Evolutionary conservation across 2,113 vertebrate species (phyloP).

Genomic region (Catagonus wagneri): DNA sequence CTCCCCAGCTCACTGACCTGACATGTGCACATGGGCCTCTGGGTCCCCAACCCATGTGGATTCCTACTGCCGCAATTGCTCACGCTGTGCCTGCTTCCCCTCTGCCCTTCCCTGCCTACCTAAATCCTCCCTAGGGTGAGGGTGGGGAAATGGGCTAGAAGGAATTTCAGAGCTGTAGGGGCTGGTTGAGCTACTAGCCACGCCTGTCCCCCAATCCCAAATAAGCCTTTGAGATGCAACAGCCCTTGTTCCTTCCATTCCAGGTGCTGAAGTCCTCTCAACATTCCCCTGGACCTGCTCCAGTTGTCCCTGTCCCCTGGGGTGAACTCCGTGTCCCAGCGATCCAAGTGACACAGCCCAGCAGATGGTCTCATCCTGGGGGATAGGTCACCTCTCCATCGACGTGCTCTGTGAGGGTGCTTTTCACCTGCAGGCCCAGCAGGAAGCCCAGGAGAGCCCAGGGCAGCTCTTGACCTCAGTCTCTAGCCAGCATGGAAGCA

Average conservation of each 20-base stretch:
- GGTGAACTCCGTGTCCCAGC: not conserved
- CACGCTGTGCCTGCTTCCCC: not conserved
- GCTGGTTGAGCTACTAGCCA: not conserved
- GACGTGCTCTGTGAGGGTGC: not conserved
- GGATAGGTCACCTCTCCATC: not conserved
- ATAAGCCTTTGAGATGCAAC: not conserved
- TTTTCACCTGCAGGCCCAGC: not conserved
- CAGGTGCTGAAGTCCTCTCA: not conserved
- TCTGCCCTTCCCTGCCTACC: not conserved
- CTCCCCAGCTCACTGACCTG: not conserved
- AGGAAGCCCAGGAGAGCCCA: not conserved
- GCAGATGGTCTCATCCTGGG: constrained; percentile 40
- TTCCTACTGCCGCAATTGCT: not conserved
- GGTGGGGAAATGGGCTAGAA: not conserved
- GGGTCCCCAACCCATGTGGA: not conserved
- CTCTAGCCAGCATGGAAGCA: not conserved
- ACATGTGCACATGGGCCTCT: not conserved
- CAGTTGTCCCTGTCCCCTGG: not conserved
- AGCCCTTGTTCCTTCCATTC: not conserved
- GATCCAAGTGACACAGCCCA: not conserved
- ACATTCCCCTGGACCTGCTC: not conserved
- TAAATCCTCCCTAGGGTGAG: not conserved
- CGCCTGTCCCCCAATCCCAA: not conserved
- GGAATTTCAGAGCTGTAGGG: not conserved
- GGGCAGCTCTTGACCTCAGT: not conserved